These are phyloP conservation scores for Magallana gigas DNA, from an alignment of 1,140 invertebrate species.

Conservation along the genomic window DNA sequence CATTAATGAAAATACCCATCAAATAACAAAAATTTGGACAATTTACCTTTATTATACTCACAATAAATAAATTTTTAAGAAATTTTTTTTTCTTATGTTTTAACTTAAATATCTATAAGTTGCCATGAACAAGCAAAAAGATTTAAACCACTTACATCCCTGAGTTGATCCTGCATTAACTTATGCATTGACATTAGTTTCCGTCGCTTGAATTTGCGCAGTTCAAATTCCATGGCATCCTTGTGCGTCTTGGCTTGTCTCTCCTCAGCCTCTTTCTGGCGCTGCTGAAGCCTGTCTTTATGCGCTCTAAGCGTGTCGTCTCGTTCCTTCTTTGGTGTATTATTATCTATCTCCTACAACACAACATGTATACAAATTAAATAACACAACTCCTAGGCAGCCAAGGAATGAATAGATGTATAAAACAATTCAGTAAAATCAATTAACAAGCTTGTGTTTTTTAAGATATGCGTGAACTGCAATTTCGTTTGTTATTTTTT, in stretches of 20 bases:
- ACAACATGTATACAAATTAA: background rate
- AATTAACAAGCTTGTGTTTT: no score
- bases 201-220: conserved; percentile 94
- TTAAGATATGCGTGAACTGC: no score
- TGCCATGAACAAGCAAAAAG: background rate
- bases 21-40: no score
- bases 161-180: conserved; percentile 93
- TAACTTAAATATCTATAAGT: no score
- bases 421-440: no score
- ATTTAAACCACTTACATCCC: conserved; percentile 85
- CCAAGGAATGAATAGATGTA: no score
- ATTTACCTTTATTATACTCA: no score
- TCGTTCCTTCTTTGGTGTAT: conserved; percentile 93
- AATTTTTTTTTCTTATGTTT: no score
- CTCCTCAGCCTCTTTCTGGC: conserved; percentile 94
- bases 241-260: conserved; percentile 91
- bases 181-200: conserved; percentile 92
- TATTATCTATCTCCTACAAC: conserved; percentile 90
- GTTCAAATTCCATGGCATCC: conserved; percentile 94
- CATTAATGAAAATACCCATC: no score
- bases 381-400: no score
- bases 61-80: no score
- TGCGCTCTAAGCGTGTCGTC: conserved; percentile 90
- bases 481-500: no score
- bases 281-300: conserved; percentile 93